Percentiles rank a stretch among this genome's conserved stretches.
phyloP scores from a whole-genome alignment of 1,140 invertebrate genomes.

The Pemphigus obesinymphae region DNA sequence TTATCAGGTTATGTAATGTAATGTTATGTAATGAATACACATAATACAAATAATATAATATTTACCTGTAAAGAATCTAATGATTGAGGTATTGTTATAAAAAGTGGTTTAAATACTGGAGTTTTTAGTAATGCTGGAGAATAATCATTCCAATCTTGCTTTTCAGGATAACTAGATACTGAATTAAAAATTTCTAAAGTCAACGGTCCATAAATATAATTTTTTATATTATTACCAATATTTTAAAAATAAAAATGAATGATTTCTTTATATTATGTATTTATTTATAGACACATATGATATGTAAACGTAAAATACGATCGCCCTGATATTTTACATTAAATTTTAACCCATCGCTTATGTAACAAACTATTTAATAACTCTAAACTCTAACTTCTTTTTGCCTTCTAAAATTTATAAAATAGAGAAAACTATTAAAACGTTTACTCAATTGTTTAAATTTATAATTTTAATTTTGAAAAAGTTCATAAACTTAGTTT shows the following conservation, averaged over 20 bases:
- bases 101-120: not conserved
- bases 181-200: not conserved
- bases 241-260: too few species aligned
- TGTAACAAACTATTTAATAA: not conserved
- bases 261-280: not conserved
- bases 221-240: too few species aligned
- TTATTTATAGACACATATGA: not conserved
- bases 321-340: not conserved
- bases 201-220: too few species aligned
- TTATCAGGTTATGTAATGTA: not conserved
- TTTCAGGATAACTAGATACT: not conserved
- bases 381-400: not conserved
- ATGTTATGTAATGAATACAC: too few species aligned
- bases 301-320: not conserved
- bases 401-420: not conserved
- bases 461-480: not conserved
- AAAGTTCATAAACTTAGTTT: not conserved
- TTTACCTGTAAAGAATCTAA: not conserved
- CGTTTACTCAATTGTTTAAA: too few species aligned
- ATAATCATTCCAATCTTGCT: not conserved
- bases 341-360: not conserved
- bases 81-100: not conserved
- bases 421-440: not conserved
- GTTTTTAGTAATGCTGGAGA: not conserved
- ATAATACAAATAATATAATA: not conserved